Evolutionary conservation across 2,888 invertebrate genomes (phyloP).

Genomic region (Gastrophysa polygoni): DNA sequence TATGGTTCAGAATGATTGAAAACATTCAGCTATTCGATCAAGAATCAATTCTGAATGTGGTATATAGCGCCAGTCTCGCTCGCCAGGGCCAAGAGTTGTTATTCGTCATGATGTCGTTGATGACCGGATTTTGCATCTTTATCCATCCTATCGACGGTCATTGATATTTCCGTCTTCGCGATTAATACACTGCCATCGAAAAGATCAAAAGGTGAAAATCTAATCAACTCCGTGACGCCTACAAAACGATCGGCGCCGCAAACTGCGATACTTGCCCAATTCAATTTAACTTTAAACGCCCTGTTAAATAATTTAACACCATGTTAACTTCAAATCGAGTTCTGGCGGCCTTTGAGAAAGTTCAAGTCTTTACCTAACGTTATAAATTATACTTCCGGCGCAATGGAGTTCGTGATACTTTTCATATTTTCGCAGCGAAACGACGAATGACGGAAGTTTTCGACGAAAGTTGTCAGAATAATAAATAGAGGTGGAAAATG

Average conservation of each 20-base stretch:
- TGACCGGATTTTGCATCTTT: too few species aligned
- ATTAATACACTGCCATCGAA: neutral
- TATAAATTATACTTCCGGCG: neutral
- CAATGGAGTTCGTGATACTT: neutral
- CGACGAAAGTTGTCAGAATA: neutral
- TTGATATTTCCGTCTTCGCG: too few species aligned
- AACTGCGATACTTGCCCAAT: constrained; percentile 1
- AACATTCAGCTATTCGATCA: too few species aligned
- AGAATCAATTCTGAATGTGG: too few species aligned
- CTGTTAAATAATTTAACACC: neutral
- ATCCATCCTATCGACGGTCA: too few species aligned
- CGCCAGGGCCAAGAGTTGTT: too few species aligned
- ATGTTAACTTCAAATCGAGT: neutral
- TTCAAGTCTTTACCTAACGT: neutral
- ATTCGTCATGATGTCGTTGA: too few species aligned
- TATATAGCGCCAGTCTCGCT: too few species aligned
- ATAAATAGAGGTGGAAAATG: neutral
- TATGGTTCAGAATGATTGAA: too few species aligned
- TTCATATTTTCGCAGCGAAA: neutral
- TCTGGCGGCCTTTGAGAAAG: neutral
- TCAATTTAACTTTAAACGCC: neutral
- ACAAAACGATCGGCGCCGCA: neutral
- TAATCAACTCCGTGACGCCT: neutral
- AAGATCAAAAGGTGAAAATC: neutral
- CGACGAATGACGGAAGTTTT: neutral